A percentile compares a stretch with the other conserved stretches of the same genome.
Evolutionary conservation across 2,113 vertebrate species (phyloP).

Genomic region (Nettapus auritus): DNA sequence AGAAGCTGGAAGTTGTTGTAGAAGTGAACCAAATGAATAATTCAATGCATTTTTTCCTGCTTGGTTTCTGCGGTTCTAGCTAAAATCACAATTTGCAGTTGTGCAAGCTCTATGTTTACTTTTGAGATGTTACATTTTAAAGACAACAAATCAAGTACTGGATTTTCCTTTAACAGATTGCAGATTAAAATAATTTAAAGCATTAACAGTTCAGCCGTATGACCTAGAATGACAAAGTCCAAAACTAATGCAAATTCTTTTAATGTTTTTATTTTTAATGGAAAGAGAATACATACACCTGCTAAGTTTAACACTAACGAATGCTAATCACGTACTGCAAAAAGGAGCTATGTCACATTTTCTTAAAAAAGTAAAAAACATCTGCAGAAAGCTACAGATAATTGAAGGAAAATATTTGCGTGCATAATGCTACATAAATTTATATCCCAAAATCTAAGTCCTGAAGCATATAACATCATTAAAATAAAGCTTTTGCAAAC

Average conservation of each 20-base stretch:
- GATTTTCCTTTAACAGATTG: background rate
- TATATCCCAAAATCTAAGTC: background rate
- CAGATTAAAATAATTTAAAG: constrained; percentile 38
- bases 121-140: constrained; percentile 32
- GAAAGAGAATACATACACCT: background rate
- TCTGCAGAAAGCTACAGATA: background rate
- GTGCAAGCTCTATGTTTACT: constrained; percentile 5
- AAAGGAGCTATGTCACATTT: background rate
- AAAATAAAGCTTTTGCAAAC: background rate
- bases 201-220: background rate
- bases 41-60: background rate
- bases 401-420: background rate
- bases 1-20: constrained; percentile 68
- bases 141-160: constrained; percentile 23
- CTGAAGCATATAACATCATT: background rate
- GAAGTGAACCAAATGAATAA: constrained; percentile 61
- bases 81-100: constrained; percentile 22
- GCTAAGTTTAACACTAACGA: background rate
- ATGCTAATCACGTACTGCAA: background rate
- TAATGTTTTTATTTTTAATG: background rate
- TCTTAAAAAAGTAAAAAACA: background rate
- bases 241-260: background rate
- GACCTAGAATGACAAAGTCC: background rate
- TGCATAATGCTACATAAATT: background rate
- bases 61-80: constrained; percentile 16